A percentile compares a stretch with the other conserved stretches of the same genome.
Evolutionary conservation across 2,797 vertebrate species (phyloP).

Genomic region (Chromis chromis): DNA sequence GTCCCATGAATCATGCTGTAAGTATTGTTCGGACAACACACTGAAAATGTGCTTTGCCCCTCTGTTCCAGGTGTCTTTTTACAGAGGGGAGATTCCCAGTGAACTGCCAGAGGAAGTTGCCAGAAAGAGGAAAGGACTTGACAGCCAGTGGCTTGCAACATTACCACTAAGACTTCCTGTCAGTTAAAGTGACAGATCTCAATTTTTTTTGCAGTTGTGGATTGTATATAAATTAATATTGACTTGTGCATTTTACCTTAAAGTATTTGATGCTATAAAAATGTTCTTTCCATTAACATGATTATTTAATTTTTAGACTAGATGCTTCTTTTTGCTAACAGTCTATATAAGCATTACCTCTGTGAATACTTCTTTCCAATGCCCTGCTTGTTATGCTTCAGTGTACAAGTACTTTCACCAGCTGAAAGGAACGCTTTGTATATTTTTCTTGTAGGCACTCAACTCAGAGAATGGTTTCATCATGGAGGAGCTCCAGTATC

Average conservation of each 20-base stretch:
- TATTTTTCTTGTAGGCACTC: conserved; percentile 53
- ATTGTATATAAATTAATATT: background rate
- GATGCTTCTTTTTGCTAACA: background rate
- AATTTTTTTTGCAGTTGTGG: background rate
- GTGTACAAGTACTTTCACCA: background rate
- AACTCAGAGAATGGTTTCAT: conserved; percentile 67
- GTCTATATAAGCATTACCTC: background rate
- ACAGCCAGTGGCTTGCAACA: conserved; percentile 93
- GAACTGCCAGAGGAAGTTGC: conserved; percentile 88
- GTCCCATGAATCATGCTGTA: background rate
- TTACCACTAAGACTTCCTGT: conserved; percentile 94
- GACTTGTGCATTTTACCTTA: conserved; percentile 1
- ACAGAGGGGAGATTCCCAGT: conserved; percentile 89
- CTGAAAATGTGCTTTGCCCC: conserved; percentile 5
- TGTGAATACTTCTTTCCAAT: background rate
- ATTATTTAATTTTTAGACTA: conserved; percentile 2
- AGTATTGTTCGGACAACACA: background rate
- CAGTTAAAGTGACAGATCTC: conserved; percentile 56
- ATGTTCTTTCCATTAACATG: background rate
- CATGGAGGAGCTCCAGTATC: conserved; percentile 76
- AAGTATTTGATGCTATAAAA: background rate
- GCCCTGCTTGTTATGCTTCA: background rate
- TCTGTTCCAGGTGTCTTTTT: conserved; percentile 93
- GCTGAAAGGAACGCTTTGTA: background rate
- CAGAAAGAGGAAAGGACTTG: conserved; percentile 87